Evolutionary conservation across 2,113 vertebrate genomes (phyloP).

Genomic region (Calyptomena viridis): DNA sequence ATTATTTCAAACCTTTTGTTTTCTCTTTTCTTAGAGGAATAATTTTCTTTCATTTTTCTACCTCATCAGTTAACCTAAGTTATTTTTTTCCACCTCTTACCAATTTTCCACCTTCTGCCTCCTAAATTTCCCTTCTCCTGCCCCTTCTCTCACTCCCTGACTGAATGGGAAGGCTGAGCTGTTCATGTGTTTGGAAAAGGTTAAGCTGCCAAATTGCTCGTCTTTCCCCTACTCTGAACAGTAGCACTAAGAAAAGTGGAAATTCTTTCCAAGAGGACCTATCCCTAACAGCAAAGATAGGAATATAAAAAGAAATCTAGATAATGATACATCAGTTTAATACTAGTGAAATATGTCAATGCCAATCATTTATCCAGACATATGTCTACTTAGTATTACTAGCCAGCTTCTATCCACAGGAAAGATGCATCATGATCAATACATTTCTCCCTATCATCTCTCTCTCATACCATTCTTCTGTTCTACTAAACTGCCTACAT

Average conservation of each 20-base stretch:
- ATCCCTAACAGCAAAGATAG: background rate
- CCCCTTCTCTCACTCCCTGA: background rate
- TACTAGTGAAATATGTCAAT: background rate
- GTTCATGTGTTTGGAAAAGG: conserved; percentile 23
- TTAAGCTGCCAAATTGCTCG: background rate
- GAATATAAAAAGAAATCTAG: conserved; percentile 8
- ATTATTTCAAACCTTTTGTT: conserved; percentile 6
- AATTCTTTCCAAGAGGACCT: background rate
- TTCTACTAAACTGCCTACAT: background rate
- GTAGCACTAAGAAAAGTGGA: background rate
- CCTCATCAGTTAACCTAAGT: background rate
- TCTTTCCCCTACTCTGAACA: background rate
- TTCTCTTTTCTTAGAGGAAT: background rate
- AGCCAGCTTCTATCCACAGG: background rate
- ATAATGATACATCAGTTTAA: background rate
- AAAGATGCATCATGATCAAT: background rate
- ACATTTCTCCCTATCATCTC: background rate
- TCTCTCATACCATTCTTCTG: background rate
- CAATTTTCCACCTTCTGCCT: conserved; percentile 5
- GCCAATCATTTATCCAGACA: background rate
- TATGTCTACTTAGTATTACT: background rate
- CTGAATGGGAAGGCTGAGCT: conserved; percentile 18
- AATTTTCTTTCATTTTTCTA: background rate
- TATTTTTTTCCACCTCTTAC: conserved; percentile 1
- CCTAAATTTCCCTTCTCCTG: conserved; percentile 6